phyloP scores from a whole-genome alignment of 2,113 vertebrate species.

The Melanotaenia duboulayi region DNA sequence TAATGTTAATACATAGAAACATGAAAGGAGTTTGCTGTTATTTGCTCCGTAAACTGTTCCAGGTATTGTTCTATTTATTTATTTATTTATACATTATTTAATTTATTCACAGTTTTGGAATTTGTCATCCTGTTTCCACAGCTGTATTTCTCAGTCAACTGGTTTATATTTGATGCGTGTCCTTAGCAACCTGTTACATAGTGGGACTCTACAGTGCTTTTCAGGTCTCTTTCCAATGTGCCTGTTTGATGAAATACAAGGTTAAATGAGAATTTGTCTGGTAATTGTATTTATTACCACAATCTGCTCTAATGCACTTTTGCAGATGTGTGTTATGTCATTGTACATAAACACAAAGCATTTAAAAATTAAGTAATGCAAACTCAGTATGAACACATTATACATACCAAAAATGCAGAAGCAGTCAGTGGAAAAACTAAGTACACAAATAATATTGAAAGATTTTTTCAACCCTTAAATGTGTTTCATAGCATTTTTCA shows the following conservation, averaged over 20 bases:
- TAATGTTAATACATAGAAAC: not conserved
- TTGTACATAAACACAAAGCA: too few species aligned
- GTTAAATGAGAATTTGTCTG: not conserved
- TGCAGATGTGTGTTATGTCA: not conserved
- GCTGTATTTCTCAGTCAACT: not conserved
- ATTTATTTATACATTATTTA: conserved; percentile 39
- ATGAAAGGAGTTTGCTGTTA: not conserved
- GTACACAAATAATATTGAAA: too few species aligned
- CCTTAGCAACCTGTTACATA: not conserved
- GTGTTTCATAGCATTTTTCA: too few species aligned
- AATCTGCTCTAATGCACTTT: not conserved
- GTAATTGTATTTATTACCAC: not conserved
- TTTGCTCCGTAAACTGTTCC: not conserved
- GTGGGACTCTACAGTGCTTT: not conserved
- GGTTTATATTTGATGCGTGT: not conserved
- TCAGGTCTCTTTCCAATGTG: conserved; percentile 9
- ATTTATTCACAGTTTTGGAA: conserved; percentile 33
- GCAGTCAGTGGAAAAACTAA: too few species aligned
- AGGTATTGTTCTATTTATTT: conserved; percentile 34
- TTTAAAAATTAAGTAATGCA: too few species aligned
- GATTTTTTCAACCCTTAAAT: too few species aligned
- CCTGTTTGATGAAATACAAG: conserved; percentile 51
- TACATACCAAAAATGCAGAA: too few species aligned
- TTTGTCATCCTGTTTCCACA: not conserved
- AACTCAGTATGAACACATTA: too few species aligned